A percentile compares a stretch with the other conserved stretches of the same genome.
phyloP scores from a whole-genome alignment of 2,113 vertebrate genomes.

The Thalassoma bifasciatum region DNA sequence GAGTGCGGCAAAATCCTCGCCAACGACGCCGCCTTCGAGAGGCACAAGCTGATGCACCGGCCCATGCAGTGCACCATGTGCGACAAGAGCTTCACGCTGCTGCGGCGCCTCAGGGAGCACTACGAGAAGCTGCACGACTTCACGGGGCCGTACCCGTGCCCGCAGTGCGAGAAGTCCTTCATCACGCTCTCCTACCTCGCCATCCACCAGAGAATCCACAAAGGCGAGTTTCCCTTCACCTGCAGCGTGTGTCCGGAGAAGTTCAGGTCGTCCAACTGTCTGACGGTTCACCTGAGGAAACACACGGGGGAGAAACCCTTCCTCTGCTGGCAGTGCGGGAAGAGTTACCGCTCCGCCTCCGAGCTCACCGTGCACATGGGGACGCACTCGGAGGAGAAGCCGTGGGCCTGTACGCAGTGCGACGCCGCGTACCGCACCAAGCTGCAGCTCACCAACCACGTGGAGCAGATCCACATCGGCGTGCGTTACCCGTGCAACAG shows the following conservation, averaged over 20 bases:
- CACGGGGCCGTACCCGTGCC: constrained; percentile 71
- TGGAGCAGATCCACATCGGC: constrained; percentile 80
- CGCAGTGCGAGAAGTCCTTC: constrained; percentile 74
- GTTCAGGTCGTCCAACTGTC: constrained; percentile 78
- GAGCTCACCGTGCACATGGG: constrained; percentile 81
- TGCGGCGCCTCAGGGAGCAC: constrained; percentile 76
- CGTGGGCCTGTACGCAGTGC: constrained; percentile 75
- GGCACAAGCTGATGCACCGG: constrained; percentile 80
- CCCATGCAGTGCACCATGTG: constrained; percentile 80
- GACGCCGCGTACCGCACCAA: constrained; percentile 76
- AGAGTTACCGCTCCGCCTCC: constrained; percentile 77
- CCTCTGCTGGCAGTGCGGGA: constrained; percentile 82
- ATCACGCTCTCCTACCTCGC: constrained; percentile 78
- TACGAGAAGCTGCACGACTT: constrained; percentile 79
- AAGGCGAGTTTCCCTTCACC: constrained; percentile 76
- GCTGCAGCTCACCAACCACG: constrained; percentile 78
- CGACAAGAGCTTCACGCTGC: constrained; percentile 74
- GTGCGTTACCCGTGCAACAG: constrained; percentile 75
- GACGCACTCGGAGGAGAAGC: constrained; percentile 76
- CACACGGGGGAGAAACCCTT: constrained; percentile 81
- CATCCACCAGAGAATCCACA: constrained; percentile 79
- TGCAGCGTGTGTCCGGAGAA: constrained; percentile 72
- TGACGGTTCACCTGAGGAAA: constrained; percentile 77
- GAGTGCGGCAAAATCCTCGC: constrained; percentile 80
- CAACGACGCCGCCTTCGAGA: constrained; percentile 68